Base-by-base conservation (phyloP, 2,797 vertebrate species). In the Clarias laeviceps region DNA sequence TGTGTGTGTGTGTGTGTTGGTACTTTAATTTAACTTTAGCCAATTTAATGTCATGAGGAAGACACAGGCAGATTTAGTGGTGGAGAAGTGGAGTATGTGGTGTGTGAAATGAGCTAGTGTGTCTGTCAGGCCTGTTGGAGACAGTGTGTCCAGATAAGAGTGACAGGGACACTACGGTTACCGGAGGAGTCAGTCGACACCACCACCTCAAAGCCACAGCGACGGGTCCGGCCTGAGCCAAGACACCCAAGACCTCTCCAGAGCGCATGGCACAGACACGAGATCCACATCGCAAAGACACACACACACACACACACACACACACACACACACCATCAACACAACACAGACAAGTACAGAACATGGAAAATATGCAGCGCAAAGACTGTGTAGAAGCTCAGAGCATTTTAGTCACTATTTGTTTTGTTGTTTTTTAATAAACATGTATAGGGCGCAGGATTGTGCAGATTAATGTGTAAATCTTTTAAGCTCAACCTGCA, bases 141-240 rank as follows among this genome's bases (percentile, higher is more conserved):
- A 90, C 92, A 90, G 91, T 87, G 87, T 20, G 85, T 66, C 84
- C 85, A 87, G 93, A 94, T 95, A 94, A 94, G 91, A 83, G 82
- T 66, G 85, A 88, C 90, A 88, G 89, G 90, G 86, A 90, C 77
- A 93, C 93, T 94, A 92, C 59, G 88, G 91, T 94, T 94, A 93
- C 94, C 90, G 81, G 34, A 82, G 12, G 89, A 81, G 93, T 94
- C 96, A 79, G 96, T 96, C 81, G 96, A 96, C 95, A 96, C 96
- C 91, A 94, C 5, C 77, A 61, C 24, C 54, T 89, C 85, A 87
- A 77, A 85, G 66, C 34, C 59, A 74, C 82, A 50, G 61, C 70
- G 81, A 85, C 64, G 86, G 54, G 27, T 62, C 66, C 27, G 8
- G 66, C n/a, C n/a, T 6, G 20, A 57, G 62, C 82, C 83, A 76